Evolutionary conservation across 2,113 vertebrate genomes (phyloP), one percentile per base, ranked within the genome.

Genomic region (Corynorhinus townsendii): DNA sequence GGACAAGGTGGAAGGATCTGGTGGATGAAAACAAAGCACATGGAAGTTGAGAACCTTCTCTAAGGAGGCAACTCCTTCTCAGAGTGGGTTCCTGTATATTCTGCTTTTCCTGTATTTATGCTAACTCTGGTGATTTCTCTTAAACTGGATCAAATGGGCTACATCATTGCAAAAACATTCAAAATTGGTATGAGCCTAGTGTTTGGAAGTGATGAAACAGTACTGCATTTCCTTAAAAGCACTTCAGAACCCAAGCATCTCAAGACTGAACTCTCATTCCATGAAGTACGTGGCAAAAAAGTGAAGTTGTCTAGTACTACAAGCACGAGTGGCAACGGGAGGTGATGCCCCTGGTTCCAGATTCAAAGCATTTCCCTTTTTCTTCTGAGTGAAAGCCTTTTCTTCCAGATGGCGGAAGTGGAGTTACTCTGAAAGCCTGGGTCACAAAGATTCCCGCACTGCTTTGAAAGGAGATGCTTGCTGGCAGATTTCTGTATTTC

Each of bases 301-400:
- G 35, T 11, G 3, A 56, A 66, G 26, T 3, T 56, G 1, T 22
- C 54, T 33, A 0, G 3, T 54, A 4, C 22, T 64, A 35, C 6
- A 26, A 38, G 22, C 4, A 24, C 1, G 1, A 43, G 14, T 35
- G 9, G 1, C 7, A 14, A 1, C 33, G 4, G 8, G 26, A 45
- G 19, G 43, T 20, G 24, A 54, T 14, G 26, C 12, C 56, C 35
- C 0, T 33, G 3, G 3, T 43, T 30, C 11, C 22, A 8, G 22
- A 28, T 8, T 45, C 43, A 72, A 24, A 77, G 43, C 10, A 82
- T 52, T 40, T 54, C 71, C 28, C 33, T 35, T 77, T 43, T 35
- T 73, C 8, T 72, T 35, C 38, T 14, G 17, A 80, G 3, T 22
- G 45, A 56, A 73, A 80, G 4, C 22, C 43, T 54, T 49, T 72